Percentiles rank a stretch among this genome's conserved stretches.
Evolutionary conservation across 2,113 vertebrate species (phyloP).

Genomic region (Aleadryas rufinucha): DNA sequence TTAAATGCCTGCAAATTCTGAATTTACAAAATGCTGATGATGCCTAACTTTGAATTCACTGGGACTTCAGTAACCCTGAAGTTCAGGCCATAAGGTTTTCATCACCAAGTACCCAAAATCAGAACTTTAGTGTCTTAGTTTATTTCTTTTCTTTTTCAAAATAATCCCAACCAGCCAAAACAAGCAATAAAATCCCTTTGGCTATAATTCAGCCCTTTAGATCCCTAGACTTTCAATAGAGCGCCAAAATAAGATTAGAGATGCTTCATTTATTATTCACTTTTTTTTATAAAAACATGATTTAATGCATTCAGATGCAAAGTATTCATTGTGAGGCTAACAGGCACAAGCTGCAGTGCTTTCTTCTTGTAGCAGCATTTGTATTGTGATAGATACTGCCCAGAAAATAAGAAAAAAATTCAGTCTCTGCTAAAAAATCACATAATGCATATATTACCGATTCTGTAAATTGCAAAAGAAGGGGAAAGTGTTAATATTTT

Average conservation of each 20-base stretch:
- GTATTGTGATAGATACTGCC: background rate
- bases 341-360: background rate
- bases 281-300: background rate
- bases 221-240: background rate
- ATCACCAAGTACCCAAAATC: background rate
- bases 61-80: background rate
- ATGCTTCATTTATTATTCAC: background rate
- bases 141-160: background rate
- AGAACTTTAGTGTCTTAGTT: background rate
- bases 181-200: background rate
- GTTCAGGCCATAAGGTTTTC: background rate
- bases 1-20: background rate
- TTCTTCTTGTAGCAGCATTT: background rate
- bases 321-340: background rate
- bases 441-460: background rate
- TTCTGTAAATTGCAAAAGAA: background rate
- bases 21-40: background rate
- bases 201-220: background rate
- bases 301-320: background rate
- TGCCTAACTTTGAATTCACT: background rate
- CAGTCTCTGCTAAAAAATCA: background rate
- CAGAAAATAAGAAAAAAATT: background rate
- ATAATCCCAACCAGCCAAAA: background rate
- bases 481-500: background rate
- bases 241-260: background rate